These are phyloP conservation scores for Ctenochaetus hawaiiensis DNA, from an alignment of 2,797 vertebrate genomes.

Conservation along the genomic window DNA sequence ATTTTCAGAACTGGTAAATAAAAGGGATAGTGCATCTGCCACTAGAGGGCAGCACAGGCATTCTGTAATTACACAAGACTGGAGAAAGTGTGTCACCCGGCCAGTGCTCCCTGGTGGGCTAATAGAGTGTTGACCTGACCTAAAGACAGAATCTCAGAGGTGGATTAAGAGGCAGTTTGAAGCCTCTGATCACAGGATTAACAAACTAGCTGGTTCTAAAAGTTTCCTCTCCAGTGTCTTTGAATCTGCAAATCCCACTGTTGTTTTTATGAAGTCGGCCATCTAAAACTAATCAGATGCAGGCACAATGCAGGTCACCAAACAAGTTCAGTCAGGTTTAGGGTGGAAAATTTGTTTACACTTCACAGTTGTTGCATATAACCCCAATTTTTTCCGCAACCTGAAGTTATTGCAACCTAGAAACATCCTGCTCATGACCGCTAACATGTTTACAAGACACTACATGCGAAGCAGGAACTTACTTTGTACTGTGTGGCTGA, in stretches of 20 bases:
- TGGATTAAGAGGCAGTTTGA: constrained; percentile 34
- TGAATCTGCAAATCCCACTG: neutral
- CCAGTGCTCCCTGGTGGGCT: constrained; percentile 26
- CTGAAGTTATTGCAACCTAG: too few relatives aligned
- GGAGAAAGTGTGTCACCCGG: constrained; percentile 58
- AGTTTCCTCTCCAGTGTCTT: constrained; percentile 4
- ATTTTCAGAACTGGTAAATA: neutral
- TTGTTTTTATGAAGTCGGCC: neutral
- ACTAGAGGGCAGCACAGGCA: constrained; percentile 60
- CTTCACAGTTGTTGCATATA: neutral
- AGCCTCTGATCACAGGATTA: constrained; percentile 29
- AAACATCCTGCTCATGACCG: neutral
- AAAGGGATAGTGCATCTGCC: neutral
- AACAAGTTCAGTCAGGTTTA: too few relatives aligned
- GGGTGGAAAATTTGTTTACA: neutral
- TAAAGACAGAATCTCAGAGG: constrained; percentile 20
- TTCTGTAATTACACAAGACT: constrained; percentile 33
- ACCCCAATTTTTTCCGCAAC: too few relatives aligned
- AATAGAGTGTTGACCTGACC: constrained; percentile 35
- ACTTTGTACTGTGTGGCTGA: neutral
- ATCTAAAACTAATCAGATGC: neutral
- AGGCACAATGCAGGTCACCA: constrained; percentile 8
- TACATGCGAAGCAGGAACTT: rapidly evolving
- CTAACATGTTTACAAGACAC: neutral
- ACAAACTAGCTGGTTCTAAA: neutral